Percentiles rank a stretch among this genome's conserved stretches.
phyloP scores from a whole-genome alignment of 2,113 vertebrate genomes.

The Setophaga coronata region DNA sequence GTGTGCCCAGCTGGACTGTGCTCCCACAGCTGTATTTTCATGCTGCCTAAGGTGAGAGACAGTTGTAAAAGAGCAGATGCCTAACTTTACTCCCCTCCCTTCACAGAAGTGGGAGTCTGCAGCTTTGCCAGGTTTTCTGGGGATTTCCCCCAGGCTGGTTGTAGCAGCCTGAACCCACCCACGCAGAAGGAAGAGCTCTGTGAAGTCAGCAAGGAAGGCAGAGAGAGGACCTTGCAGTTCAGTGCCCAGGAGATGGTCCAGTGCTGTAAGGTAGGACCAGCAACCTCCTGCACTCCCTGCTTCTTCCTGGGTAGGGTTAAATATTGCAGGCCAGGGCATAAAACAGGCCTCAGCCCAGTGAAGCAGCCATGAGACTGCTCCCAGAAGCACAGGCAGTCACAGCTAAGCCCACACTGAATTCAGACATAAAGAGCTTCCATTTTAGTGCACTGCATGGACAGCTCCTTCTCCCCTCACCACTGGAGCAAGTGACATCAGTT shows the following conservation, averaged over 20 bases:
- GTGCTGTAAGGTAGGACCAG: slow-evolving; percentile 75
- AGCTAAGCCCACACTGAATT: not conserved
- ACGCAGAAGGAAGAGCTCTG: not conserved
- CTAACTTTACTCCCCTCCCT: not conserved
- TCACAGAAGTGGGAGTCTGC: slow-evolving; percentile 77
- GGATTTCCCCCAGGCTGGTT: slow-evolving; percentile 41
- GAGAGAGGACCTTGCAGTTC: not conserved
- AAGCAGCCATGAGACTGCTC: not conserved
- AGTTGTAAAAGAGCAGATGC: not conserved
- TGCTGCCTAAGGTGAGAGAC: not conserved
- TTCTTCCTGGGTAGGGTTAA: not conserved
- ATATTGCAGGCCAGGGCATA: not conserved
- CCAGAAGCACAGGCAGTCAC: not conserved
- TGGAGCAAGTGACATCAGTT: not conserved
- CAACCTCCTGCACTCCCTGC: accelerated
- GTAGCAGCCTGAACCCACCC: not conserved
- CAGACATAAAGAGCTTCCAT: not conserved
- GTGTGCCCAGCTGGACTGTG: not conserved
- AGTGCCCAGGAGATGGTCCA: slow-evolving; percentile 72
- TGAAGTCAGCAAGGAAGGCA: not conserved
- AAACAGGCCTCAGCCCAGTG: not conserved
- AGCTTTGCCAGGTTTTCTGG: slow-evolving; percentile 77
- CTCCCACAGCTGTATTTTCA: not conserved
- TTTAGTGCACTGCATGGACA: not conserved
- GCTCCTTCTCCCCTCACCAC: not conserved